Base-by-base conservation (phyloP, 2,113 vertebrate genomes). In the Nestor notabilis region DNA sequence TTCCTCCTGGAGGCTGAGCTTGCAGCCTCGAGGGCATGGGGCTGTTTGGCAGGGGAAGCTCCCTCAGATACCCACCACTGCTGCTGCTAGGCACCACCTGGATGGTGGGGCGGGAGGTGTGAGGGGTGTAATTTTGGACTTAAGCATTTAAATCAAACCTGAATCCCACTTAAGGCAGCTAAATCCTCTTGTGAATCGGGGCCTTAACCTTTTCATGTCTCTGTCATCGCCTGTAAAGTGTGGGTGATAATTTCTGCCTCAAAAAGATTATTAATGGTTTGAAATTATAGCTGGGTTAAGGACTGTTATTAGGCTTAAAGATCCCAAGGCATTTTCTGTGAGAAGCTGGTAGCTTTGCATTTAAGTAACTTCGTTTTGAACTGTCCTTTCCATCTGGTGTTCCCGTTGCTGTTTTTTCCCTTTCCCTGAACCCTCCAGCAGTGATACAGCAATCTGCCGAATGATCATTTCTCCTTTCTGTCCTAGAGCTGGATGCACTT, bases 161-260 rank as follows among this genome's bases (percentile, higher is more conserved):
- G 63, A 63, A 87, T 93, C 86, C 55, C 69, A 82, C 86, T 93
- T 81, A 35, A 93, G 79, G 50, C 11, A 49, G 46, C 85, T 56
- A 75, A 96, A 95, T 56, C 83, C 35, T 19, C 83, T 92, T 76
- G 15, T 97, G 94, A 93, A 92, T 80, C 61, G 95, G 80, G 80
- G 90, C 88, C 92, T 82, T 56, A 92, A 89, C 90, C 68, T 97
- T 55, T 47, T 85, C 79, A 11, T 15, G 55, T 83, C 71, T 89
- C 80, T 84, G 76, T 95, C 90, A 82, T 84, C 39, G 4, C 72
- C 76, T 20, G 23, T 93, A 95, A 97, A 97, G 77, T 56, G 68
- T 6, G 19, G 69, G 69, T 60, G 76, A 92, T 97, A 97, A 97
- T 96, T 96, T 87, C 95, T 93, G 79, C 96, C 90, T 97, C 94